Evolutionary conservation across 2,113 vertebrate species (phyloP).

Genomic region (Anolis sagrei): DNA sequence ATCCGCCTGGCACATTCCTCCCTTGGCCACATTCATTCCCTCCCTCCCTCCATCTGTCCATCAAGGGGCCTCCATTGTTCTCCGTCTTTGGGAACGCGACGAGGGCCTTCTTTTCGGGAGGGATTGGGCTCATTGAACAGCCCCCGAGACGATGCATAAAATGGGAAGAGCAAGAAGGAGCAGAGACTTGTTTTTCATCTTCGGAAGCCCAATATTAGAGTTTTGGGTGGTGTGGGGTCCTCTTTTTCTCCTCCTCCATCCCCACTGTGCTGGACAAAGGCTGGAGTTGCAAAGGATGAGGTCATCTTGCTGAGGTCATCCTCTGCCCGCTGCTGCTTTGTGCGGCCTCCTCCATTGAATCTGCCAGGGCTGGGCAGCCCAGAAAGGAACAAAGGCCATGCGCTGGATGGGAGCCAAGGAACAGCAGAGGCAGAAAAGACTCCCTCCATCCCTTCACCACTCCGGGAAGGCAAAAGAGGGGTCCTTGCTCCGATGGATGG

Average conservation of each 20-base stretch:
- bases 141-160: background rate
- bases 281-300: slow-evolving; percentile 52
- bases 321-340: background rate
- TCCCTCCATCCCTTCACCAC: background rate
- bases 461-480: no score
- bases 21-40: background rate
- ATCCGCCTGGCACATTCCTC: background rate
- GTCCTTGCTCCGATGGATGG: background rate
- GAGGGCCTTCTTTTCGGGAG: background rate
- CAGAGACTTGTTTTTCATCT: background rate
- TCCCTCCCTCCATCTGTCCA: background rate
- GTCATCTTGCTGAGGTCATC: slow-evolving; percentile 62
- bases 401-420: slow-evolving; percentile 11
- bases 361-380: background rate
- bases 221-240: slow-evolving; percentile 1
- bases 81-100: background rate
- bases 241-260: background rate
- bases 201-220: no score
- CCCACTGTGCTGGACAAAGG: slow-evolving; percentile 52
- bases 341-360: slow-evolving; percentile 45
- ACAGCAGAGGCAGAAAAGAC: background rate
- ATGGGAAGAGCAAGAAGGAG: background rate
- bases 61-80: slow-evolving; percentile 9
- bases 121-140: background rate
- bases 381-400: slow-evolving; percentile 56